A percentile compares a stretch with the other conserved stretches of the same genome.
These are phyloP conservation scores for Perca fluviatilis DNA, from an alignment of 2,113 vertebrate genomes.

Conservation along the genomic window DNA sequence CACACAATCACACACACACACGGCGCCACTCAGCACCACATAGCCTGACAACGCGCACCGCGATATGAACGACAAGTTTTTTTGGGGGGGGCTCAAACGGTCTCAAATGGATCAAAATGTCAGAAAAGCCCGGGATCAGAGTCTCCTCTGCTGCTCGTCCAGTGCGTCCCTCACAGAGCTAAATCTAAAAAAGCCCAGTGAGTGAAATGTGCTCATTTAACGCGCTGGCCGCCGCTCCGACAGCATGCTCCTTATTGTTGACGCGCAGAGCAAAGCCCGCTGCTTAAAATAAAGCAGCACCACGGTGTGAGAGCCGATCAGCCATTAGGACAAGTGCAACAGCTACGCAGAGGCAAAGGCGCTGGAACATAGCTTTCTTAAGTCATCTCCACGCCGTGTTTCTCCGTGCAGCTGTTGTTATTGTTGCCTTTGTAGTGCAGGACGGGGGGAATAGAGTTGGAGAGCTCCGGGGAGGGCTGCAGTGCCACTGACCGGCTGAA, in stretches of 20 bases:
- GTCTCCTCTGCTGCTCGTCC: conserved; percentile 48
- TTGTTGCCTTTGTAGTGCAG: conserved; percentile 73
- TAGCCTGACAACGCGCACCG: conserved; percentile 51
- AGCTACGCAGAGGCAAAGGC: conserved; percentile 14
- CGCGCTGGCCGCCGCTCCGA: conserved; percentile 66
- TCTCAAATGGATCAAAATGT: conserved; percentile 61
- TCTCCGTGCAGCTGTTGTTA: conserved; percentile 73
- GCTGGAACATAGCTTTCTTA: neutral
- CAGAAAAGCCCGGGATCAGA: conserved; percentile 51
- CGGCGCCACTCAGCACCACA: conserved; percentile 58
- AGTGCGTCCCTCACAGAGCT: conserved; percentile 65
- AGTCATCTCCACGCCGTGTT: conserved; percentile 58
- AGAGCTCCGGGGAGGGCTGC: conserved; percentile 57
- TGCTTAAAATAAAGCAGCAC: conserved; percentile 45
- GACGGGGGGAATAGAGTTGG: conserved; percentile 42
- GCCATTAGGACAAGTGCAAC: conserved; percentile 54
- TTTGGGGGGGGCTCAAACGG: conserved; percentile 20
- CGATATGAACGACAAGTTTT: conserved; percentile 65
- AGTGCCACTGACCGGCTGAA: conserved; percentile 77
- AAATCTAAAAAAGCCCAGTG: conserved; percentile 77
- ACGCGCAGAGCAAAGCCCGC: conserved; percentile 59
- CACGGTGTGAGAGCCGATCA: neutral
- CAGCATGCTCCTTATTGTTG: conserved; percentile 68
- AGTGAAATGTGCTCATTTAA: conserved; percentile 71
- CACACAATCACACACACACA: conserved; percentile 25